These are phyloP conservation scores for Drosophila auraria DNA, from an alignment of 1,140 invertebrate genomes.

Conservation along the genomic window DNA sequence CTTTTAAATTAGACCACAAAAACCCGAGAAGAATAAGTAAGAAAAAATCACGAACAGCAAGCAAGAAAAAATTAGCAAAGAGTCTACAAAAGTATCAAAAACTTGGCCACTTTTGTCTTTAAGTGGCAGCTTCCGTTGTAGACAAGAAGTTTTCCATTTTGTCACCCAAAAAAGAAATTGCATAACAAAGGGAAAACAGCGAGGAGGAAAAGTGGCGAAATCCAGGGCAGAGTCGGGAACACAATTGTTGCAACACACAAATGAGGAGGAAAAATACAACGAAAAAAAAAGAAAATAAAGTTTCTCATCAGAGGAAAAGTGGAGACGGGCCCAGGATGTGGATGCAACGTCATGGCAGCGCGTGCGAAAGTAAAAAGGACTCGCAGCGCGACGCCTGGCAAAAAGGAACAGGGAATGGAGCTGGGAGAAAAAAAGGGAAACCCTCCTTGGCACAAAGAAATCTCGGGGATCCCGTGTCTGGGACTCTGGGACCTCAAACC, in stretches of 20 bases:
- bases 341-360: constrained; percentile 66
- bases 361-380: constrained; percentile 77
- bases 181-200: constrained; percentile 40
- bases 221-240: constrained; percentile 23
- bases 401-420: constrained; percentile 3
- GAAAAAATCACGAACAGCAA: background rate
- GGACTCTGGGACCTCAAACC: constrained; percentile 56
- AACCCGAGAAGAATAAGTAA: background rate
- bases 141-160: constrained; percentile 53
- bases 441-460: constrained; percentile 68
- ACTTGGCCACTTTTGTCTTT: constrained; percentile 33
- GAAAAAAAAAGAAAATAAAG: constrained; percentile 18
- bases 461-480: constrained; percentile 57
- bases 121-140: constrained; percentile 47
- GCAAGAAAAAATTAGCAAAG: background rate
- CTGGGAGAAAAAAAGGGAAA: constrained; percentile 37
- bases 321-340: constrained; percentile 25
- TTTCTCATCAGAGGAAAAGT: constrained; percentile 54
- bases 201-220: constrained; percentile 22
- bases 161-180: constrained; percentile 44
- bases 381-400: constrained; percentile 10
- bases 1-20: constrained; percentile 16
- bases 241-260: constrained; percentile 61
- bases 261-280: constrained; percentile 18
- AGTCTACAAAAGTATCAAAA: constrained; percentile 1